phyloP scores from a whole-genome alignment of 2,888 invertebrate genomes.

The Ornithoptera alexandrae region DNA sequence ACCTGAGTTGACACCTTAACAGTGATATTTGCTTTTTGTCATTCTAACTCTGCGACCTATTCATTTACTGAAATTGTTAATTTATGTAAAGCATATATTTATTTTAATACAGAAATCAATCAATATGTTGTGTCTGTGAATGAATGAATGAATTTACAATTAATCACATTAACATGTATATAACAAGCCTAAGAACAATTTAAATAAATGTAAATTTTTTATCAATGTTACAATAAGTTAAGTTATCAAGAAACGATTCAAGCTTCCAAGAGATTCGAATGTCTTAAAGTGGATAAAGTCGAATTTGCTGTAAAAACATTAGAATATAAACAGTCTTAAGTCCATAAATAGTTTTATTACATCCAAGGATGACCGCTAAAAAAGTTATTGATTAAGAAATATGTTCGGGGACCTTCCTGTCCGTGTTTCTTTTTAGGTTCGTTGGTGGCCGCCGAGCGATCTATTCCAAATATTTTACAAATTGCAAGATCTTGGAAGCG shows the following conservation, averaged over 20 bases:
- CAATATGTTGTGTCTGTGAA: no score
- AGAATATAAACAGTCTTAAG: neutral
- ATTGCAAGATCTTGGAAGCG: conserved; percentile 67
- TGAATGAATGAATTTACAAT: no score
- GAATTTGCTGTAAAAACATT: neutral
- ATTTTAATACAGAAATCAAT: neutral
- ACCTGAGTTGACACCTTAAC: conserved; percentile 16
- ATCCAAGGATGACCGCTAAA: conserved; percentile 7
- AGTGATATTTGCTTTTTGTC: conserved; percentile 5
- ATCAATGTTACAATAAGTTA: no score
- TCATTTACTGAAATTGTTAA: neutral
- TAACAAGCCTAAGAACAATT: neutral
- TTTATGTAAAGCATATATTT: neutral
- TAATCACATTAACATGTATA: no score
- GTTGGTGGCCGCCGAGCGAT: conserved; percentile 68
- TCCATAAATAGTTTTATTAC: conserved; percentile 4
- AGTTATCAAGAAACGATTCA: no score
- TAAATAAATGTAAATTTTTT: neutral
- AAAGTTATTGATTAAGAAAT: conserved; percentile 22
- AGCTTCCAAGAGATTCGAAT: no score
- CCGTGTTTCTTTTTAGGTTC: conserved; percentile 39
- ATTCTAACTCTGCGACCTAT: neutral
- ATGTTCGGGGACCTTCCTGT: conserved; percentile 21
- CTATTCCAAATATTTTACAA: conserved; percentile 74
- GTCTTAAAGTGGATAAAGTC: no score